Evolutionary conservation across 2,888 invertebrate genomes (phyloP).

Genomic region (Dryococelus australis): DNA sequence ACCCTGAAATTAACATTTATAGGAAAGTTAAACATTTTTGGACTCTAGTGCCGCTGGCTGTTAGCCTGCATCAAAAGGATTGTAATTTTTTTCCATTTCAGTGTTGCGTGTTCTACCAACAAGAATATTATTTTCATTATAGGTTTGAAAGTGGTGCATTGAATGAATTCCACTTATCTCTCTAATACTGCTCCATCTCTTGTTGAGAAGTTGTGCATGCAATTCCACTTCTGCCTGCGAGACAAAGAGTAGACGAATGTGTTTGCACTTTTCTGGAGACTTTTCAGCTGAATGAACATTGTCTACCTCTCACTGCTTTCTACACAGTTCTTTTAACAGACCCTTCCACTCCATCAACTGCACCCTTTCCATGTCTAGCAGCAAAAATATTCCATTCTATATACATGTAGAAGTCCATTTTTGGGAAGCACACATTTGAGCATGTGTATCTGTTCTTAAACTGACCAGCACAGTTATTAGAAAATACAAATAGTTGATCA

Average conservation of each 20-base stretch:
- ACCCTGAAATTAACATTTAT: too few relatives aligned
- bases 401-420: background rate
- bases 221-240: too few relatives aligned
- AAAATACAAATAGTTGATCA: background rate
- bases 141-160: background rate
- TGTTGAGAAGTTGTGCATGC: too few relatives aligned
- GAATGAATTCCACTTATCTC: constrained; percentile 6
- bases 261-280: background rate
- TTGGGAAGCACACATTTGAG: background rate
- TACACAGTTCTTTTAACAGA: background rate
- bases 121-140: constrained; percentile 17
- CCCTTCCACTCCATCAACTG: too few relatives aligned
- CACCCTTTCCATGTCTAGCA: background rate
- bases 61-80: too few relatives aligned
- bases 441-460: background rate
- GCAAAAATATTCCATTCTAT: background rate
- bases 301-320: background rate
- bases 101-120: background rate
- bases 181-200: background rate
- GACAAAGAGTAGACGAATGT: too few relatives aligned
- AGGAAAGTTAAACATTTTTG: too few relatives aligned
- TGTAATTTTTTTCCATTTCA: background rate
- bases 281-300: background rate
- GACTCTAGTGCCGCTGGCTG: too few relatives aligned
- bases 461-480: background rate